Percentiles rank a stretch among this genome's conserved stretches.
Conservation (phyloP, 2,113 vertebrate species). For the Synodontis membranacea region DNA sequence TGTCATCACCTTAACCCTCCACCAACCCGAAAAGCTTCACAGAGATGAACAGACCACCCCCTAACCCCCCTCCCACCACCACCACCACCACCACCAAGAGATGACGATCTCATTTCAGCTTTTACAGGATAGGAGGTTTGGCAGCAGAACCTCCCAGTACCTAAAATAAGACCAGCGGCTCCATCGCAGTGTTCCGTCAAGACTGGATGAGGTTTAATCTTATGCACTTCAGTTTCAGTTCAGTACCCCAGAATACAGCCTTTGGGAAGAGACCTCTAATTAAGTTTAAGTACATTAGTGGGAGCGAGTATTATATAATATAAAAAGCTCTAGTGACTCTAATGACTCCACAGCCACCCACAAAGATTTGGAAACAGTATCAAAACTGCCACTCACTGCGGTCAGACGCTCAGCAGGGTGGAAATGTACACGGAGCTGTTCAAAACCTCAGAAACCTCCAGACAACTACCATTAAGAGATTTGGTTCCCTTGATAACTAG, state of each 20-base stretch:
- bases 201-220: not conserved
- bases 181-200: not conserved
- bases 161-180: not conserved
- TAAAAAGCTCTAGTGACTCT: constrained; percentile 34
- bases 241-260: constrained; percentile 35
- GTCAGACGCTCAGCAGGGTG: constrained; percentile 51
- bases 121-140: constrained; percentile 17
- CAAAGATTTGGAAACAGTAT: constrained; percentile 52
- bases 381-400: constrained; percentile 52
- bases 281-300: constrained; percentile 45
- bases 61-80: too few species aligned
- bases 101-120: constrained; percentile 12
- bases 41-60: constrained; percentile 38
- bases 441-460: constrained; percentile 53
- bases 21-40: constrained; percentile 36
- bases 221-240: constrained; percentile 31
- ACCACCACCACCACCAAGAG: not conserved
- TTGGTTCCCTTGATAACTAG: constrained; percentile 46
- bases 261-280: constrained; percentile 40
- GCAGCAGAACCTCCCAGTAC: not conserved
- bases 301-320: constrained; percentile 50
- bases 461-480: constrained; percentile 41
- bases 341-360: constrained; percentile 51
- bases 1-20: constrained; percentile 64
- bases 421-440: constrained; percentile 50